Conservation (phyloP, 2,888 invertebrate species). For the Cheilosia vernalis region DNA sequence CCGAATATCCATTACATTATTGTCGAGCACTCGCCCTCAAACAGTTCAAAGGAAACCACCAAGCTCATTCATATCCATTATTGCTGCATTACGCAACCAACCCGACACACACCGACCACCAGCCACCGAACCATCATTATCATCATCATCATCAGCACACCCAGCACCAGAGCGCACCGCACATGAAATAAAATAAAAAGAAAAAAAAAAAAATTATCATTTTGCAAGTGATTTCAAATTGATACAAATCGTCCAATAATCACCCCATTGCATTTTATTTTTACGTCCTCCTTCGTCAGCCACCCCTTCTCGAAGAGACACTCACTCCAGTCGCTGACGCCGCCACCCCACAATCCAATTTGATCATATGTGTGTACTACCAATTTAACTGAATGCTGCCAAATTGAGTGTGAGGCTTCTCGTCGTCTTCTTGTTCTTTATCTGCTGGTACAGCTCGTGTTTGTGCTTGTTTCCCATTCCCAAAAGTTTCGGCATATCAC, state of each 20-base stretch:
- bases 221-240: constrained; percentile 79
- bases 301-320: constrained; percentile 25
- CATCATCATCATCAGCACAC: not conserved
- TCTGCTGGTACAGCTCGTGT: constrained; percentile 11
- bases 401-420: constrained; percentile 62
- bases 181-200: constrained; percentile 39
- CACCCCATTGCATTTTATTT: constrained; percentile 82
- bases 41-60: constrained; percentile 18
- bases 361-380: constrained; percentile 55
- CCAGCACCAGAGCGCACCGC: constrained; percentile 7
- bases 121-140: not conserved
- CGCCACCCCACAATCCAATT: constrained; percentile 36
- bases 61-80: constrained; percentile 35
- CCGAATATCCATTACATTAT: constrained; percentile 14
- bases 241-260: constrained; percentile 83
- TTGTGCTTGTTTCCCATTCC: not conserved
- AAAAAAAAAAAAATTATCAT: constrained; percentile 62
- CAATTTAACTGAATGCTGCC: constrained; percentile 64
- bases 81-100: constrained; percentile 34
- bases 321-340: not conserved
- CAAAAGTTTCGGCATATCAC: constrained; percentile 17
- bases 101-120: constrained; percentile 17
- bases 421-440: constrained; percentile 13
- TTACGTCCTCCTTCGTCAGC: constrained; percentile 64
- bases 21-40: constrained; percentile 1